phyloP scores from a whole-genome alignment of 2,888 invertebrate species.

The Steinernema hermaphroditum region DNA sequence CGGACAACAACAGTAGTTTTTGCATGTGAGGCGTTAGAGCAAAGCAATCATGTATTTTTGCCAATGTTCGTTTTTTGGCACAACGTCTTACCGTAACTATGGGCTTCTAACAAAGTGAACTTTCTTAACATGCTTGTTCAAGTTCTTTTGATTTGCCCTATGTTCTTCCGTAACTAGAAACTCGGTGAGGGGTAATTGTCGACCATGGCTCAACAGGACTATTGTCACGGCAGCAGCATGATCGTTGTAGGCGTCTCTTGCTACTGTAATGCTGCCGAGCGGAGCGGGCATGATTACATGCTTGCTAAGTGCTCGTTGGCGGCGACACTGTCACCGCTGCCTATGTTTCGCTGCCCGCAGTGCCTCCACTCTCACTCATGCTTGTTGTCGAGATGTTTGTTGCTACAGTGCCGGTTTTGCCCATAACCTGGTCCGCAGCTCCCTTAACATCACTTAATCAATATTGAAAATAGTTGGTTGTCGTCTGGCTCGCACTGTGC shows the following conservation, averaged over 20 bases:
- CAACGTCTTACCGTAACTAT: too few species aligned
- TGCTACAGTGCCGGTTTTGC: constrained; percentile 31
- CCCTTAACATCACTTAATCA: constrained; percentile 30
- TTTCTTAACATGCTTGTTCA: too few species aligned
- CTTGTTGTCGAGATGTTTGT: constrained; percentile 31
- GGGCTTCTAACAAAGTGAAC: too few species aligned
- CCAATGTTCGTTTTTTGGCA: too few species aligned
- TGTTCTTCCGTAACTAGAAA: background rate
- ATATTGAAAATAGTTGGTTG: constrained; percentile 20
- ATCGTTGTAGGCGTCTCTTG: constrained; percentile 27
- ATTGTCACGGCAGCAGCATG: constrained; percentile 20
- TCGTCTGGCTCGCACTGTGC: background rate
- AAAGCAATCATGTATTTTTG: too few species aligned
- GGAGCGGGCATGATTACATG: constrained; percentile 28
- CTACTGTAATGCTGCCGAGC: constrained; percentile 31
- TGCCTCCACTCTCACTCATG: constrained; percentile 31
- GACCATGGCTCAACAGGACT: constrained; percentile 19
- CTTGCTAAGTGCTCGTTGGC: constrained; percentile 29
- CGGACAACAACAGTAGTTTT: too few species aligned
- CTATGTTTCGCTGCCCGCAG: constrained; percentile 25
- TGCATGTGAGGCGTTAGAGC: too few species aligned
- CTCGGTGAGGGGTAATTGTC: background rate
- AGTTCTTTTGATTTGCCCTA: too few species aligned
- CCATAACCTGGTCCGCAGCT: constrained; percentile 31
- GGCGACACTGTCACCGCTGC: constrained; percentile 26